Evolutionary conservation across 2,888 invertebrate genomes (phyloP).

Genomic region (Nomada hirtipes): DNA sequence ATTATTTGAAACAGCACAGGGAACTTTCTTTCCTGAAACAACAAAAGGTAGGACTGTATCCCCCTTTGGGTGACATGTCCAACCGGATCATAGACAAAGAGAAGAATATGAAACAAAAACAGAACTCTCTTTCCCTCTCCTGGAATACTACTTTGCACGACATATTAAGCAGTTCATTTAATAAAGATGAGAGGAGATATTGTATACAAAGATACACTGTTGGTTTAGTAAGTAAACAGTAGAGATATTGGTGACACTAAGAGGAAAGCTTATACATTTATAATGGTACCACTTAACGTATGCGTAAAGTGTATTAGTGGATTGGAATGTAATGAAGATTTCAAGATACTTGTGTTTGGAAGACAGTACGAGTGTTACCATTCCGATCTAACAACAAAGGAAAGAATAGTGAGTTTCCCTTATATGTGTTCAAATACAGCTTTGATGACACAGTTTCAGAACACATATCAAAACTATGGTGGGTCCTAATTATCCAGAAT

Average conservation of each 20-base stretch:
- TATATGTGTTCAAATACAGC: constrained; percentile 65
- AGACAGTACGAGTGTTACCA: constrained; percentile 68
- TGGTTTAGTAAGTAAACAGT: constrained; percentile 32
- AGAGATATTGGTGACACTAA: constrained; percentile 16
- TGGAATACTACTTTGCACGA: constrained; percentile 18
- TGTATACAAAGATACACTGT: constrained; percentile 28
- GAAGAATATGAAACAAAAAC: constrained; percentile 14
- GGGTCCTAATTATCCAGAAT: constrained; percentile 43
- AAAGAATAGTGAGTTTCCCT: constrained; percentile 64
- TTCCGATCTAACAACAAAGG: constrained; percentile 64
- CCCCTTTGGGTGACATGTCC: constrained; percentile 42
- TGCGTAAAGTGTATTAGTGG: constrained; percentile 29
- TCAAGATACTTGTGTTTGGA: constrained; percentile 59
- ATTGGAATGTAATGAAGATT: constrained; percentile 37
- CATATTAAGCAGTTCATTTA: constrained; percentile 10
- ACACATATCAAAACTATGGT: constrained; percentile 55
- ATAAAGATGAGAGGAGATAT: constrained; percentile 26
- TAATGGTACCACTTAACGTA: constrained; percentile 24
- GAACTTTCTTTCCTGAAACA: constrained; percentile 56
- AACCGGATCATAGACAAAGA: constrained; percentile 46
- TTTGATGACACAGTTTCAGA: constrained; percentile 45
- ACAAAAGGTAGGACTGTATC: constrained; percentile 37
- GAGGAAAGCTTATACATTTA: constrained; percentile 6
- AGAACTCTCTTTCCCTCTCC: constrained; percentile 15
- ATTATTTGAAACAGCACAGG: constrained; percentile 60